Evolutionary conservation across 2,888 invertebrate genomes (phyloP), one percentile per base, ranked within the genome.

Genomic region (Troides aeacus): DNA sequence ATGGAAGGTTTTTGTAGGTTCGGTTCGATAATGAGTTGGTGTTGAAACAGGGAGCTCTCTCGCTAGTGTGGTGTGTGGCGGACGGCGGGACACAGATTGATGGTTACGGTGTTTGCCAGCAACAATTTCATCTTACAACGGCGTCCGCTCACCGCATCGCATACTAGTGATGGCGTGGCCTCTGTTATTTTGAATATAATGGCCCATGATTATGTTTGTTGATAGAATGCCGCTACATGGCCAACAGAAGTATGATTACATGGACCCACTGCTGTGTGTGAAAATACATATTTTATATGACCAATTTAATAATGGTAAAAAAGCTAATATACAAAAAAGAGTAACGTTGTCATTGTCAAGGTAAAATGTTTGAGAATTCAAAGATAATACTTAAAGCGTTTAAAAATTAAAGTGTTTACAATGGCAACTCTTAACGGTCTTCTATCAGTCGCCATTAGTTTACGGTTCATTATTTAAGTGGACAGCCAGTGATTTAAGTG

Each of bases 1-100:
- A 72, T 75, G 64, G 74, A 77, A 72, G 75, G 74, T 75, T 75
- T 75, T 75, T 74, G 53, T 62, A 36, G 7, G 53, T 18, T 36
- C 21, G 8, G 39, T 62, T 46, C 50, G 74, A 76, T 80, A 80
- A 79, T 81, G 78, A 77, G 69, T 68, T 61, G 73, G 78, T 81
- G 82, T 81, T 80, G 82, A 82, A 82, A 83, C 76, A 72, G 79
- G 80, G 80, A 80, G 80, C 50, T 78, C 77, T 76, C 73, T 76
- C 74, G 72, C 72, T 76, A 73, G 78, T 80, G 78, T 80, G 81
- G 79, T 78, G 76, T 77, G 74, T 74, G 77, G 74, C 76, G 15
- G 21, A 74, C 74, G 77, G 74, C 76, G 15, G 21, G 77, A 76
- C 64, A 18, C 71, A 78, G 78, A 78, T 78, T 75, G 77, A 78